Evolutionary conservation across 2,113 vertebrate species (phyloP).

Genomic region (Lagopus muta): DNA sequence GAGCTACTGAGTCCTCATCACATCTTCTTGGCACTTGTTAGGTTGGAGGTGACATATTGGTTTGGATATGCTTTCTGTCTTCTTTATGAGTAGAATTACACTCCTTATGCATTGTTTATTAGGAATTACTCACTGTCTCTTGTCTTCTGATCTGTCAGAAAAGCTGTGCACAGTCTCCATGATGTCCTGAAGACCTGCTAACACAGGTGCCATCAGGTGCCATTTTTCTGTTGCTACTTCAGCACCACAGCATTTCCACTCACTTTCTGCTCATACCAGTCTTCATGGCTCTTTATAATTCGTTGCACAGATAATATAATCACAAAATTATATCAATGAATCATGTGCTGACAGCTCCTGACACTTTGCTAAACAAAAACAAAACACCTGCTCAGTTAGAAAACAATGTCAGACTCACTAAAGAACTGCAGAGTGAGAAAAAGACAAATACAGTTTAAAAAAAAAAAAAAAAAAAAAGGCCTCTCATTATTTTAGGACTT

Average conservation of each 20-base stretch:
- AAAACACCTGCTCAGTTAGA: constrained; percentile 30
- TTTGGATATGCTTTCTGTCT: neutral
- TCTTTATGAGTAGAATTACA: neutral
- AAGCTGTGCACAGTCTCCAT: neutral
- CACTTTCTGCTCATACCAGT: neutral
- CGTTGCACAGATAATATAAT: constrained; percentile 34
- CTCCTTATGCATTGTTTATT: neutral
- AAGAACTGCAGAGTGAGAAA: neutral
- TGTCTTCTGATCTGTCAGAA: neutral
- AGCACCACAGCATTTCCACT: neutral
- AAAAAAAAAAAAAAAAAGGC: neutral
- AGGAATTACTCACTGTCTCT: neutral
- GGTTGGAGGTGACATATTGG: neutral
- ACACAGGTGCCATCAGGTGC: neutral
- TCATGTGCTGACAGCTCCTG: constrained; percentile 37
- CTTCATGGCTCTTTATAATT: constrained; percentile 8
- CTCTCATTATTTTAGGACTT: neutral
- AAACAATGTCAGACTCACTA: constrained; percentile 1
- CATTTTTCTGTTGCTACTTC: neutral
- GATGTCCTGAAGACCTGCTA: neutral
- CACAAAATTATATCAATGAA: constrained; percentile 24
- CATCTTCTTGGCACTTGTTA: neutral
- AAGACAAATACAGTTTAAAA: neutral
- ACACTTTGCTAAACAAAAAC: constrained; percentile 38
- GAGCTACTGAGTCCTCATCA: neutral